A percentile compares a stretch with the other conserved stretches of the same genome.
These are phyloP conservation scores for Teinopalpus imperialis DNA, from an alignment of 2,888 invertebrate species.

Conservation along the genomic window DNA sequence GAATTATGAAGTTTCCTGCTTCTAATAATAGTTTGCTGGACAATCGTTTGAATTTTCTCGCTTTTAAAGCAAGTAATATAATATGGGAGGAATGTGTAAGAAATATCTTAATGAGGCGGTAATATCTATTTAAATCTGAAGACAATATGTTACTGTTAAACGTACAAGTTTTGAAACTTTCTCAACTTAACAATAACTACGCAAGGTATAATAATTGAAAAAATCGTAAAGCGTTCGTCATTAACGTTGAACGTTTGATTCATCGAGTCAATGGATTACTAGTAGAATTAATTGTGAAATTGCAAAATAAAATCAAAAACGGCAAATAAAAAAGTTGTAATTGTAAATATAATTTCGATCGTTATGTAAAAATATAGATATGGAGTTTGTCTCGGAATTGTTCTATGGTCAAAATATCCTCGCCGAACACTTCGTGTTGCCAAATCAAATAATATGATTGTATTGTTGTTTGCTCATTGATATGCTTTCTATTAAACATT, in stretches of 20 bases:
- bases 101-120: conserved; percentile 1
- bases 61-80: conserved; percentile 8
- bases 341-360: conserved; percentile 40
- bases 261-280: too few relatives aligned
- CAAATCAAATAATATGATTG: background rate
- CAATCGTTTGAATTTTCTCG: background rate
- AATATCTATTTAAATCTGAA: conserved; percentile 26
- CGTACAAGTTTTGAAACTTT: conserved; percentile 15
- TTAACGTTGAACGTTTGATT: background rate
- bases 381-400: conserved; percentile 19
- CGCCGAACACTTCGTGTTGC: conserved; percentile 14
- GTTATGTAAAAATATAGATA: conserved; percentile 28
- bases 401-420: conserved; percentile 10
- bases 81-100: background rate
- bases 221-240: background rate
- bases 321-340: conserved; percentile 26
- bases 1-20: background rate
- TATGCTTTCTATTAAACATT: conserved; percentile 4
- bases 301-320: background rate
- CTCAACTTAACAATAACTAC: too few relatives aligned
- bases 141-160: conserved; percentile 27
- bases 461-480: background rate
- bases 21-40: background rate
- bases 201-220: background rate
- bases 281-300: too few relatives aligned